phyloP scores from a whole-genome alignment of 2,888 invertebrate genomes.

The Quadriops clusia region DNA sequence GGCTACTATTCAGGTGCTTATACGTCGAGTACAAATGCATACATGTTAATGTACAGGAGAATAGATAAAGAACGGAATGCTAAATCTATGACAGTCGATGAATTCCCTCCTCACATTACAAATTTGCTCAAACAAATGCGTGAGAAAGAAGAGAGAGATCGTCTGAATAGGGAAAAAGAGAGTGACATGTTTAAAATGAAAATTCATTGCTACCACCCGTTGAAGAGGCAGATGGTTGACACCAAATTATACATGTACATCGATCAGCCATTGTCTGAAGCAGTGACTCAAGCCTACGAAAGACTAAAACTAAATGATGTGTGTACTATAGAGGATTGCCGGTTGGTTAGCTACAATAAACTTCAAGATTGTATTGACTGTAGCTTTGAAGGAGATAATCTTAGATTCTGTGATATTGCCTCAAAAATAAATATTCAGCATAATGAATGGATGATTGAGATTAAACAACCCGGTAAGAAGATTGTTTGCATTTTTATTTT shows the following conservation, averaged over 20 bases:
- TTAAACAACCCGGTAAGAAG: conserved; percentile 41
- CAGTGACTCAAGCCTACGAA: conserved; percentile 46
- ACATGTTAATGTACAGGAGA: conserved; percentile 84
- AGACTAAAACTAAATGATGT: conserved; percentile 44
- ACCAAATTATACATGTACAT: conserved; percentile 46
- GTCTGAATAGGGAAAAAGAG: conserved; percentile 46
- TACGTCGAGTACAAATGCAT: conserved; percentile 75
- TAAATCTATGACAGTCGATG: conserved; percentile 49
- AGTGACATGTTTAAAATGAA: conserved; percentile 50
- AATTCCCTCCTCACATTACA: conserved; percentile 65
- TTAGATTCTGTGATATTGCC: conserved; percentile 32
- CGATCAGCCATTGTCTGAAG: conserved; percentile 46
- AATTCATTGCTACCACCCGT: conserved; percentile 52
- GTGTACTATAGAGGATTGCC: conserved; percentile 52
- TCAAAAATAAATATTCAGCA: conserved; percentile 37
- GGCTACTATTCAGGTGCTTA: conserved; percentile 63
- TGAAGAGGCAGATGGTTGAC: conserved; percentile 41
- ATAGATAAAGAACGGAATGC: conserved; percentile 52
- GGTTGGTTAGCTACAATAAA: conserved; percentile 59
- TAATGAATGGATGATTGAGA: conserved; percentile 55
- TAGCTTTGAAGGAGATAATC: conserved; percentile 51
- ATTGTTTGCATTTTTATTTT: conserved; percentile 2
- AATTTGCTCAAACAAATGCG: conserved; percentile 50
- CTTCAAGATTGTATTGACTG: conserved; percentile 50
- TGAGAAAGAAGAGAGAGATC: conserved; percentile 52